Conservation (phyloP, 1,140 invertebrate genomes). For the Rhagoletis pomonella region DNA sequence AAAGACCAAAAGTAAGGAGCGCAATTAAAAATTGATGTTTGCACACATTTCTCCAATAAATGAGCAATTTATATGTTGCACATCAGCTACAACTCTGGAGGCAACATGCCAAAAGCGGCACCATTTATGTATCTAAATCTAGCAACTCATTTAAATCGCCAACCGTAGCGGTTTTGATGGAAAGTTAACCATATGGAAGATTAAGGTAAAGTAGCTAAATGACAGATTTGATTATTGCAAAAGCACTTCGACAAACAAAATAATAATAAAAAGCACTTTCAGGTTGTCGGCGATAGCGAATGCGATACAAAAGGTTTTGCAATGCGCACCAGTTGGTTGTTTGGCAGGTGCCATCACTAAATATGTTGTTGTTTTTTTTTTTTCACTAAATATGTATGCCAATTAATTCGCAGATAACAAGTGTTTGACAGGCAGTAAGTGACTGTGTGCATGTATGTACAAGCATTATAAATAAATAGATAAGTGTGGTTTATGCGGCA, state of each 20-base stretch:
- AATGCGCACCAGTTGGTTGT: not conserved
- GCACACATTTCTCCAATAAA: not conserved
- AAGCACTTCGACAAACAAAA: not conserved
- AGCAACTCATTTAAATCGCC: not conserved
- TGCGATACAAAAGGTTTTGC: not conserved
- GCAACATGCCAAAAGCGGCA: not conserved
- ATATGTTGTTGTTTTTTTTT: not conserved
- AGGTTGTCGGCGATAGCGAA: not conserved
- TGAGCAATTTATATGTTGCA: not conserved
- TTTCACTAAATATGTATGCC: not conserved
- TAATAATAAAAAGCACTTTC: constrained; percentile 8
- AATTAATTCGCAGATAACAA: constrained; percentile 23
- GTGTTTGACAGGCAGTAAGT: not conserved
- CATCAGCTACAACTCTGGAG: not conserved
- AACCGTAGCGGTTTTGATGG: not conserved
- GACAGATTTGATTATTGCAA: not conserved
- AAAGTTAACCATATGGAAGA: not conserved
- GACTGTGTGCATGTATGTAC: not conserved
- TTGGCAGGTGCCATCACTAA: constrained; percentile 3
- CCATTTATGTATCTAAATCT: not conserved
- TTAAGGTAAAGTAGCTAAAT: not conserved
- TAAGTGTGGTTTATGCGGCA: not conserved
- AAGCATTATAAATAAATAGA: not conserved
- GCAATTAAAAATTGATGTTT: not conserved
- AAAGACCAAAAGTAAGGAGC: not conserved